A percentile compares a stretch with the other conserved stretches of the same genome.
Conservation (phyloP, 2,113 vertebrate genomes). For the Ceyx cyanopectus region DNA sequence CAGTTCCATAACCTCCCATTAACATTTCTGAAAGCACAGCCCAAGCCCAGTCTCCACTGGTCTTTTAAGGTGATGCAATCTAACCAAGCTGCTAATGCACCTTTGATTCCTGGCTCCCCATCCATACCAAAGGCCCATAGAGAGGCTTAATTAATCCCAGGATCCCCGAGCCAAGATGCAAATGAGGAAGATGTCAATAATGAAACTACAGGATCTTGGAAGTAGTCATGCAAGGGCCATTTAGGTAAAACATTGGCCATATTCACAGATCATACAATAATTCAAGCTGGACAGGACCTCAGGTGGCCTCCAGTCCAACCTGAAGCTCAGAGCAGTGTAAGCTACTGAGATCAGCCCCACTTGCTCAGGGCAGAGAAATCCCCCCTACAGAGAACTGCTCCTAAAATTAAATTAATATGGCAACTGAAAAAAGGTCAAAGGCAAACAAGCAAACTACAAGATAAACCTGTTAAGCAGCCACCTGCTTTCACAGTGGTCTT, state of each 20-base stretch:
- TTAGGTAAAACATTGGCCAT: neutral
- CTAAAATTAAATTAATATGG: neutral
- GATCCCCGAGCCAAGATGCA: neutral
- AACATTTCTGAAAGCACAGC: conserved; percentile 30
- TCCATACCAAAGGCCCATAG: neutral
- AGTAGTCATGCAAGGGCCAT: neutral
- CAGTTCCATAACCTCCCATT: conserved; percentile 26
- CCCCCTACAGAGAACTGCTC: neutral
- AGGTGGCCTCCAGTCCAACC: neutral
- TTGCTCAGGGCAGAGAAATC: neutral
- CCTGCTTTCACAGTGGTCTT: neutral
- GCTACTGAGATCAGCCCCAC: neutral
- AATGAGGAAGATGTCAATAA: neutral
- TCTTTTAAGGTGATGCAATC: neutral
- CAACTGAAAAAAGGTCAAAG: neutral
- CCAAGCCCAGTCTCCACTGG: neutral
- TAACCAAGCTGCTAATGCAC: neutral
- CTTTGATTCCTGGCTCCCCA: neutral
- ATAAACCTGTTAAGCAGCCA: neutral
- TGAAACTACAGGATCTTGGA: neutral
- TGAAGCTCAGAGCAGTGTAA: neutral
- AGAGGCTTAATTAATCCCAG: neutral
- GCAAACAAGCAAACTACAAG: neutral
- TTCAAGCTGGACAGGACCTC: neutral
- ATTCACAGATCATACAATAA: neutral